phyloP scores from a whole-genome alignment of 1,140 invertebrate species.

The Conus ventricosus region DNA sequence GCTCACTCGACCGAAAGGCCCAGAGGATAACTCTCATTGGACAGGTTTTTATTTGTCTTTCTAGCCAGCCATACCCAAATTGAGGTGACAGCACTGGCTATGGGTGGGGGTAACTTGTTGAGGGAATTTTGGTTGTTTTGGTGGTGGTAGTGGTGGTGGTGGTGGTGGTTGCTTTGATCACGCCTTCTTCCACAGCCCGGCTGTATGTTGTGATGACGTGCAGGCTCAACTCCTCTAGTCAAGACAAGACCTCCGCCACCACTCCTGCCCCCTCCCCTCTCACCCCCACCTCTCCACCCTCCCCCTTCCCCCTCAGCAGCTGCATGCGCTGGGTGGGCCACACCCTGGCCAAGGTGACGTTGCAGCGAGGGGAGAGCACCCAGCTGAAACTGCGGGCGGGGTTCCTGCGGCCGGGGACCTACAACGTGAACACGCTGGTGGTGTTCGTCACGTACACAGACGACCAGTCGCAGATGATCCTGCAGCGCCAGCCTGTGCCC shows the following conservation, averaged over 20 bases:
- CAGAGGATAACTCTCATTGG: too few species aligned
- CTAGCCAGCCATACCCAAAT: too few species aligned
- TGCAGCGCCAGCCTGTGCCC: constrained; percentile 67
- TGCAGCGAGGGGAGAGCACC: constrained; percentile 54
- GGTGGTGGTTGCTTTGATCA: too few species aligned
- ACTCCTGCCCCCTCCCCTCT: neutral
- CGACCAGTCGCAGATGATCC: constrained; percentile 65
- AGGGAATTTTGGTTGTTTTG: too few species aligned
- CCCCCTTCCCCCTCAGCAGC: constrained; percentile 35
- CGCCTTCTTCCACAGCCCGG: too few species aligned
- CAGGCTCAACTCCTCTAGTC: constrained; percentile 16
- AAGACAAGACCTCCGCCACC: neutral
- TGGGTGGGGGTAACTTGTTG: too few species aligned
- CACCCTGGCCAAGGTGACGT: constrained; percentile 57
- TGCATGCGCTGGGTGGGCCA: constrained; percentile 66
- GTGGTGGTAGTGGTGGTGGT: too few species aligned
- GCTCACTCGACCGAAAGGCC: too few species aligned
- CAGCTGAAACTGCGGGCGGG: constrained; percentile 59
- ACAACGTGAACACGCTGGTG: constrained; percentile 68
- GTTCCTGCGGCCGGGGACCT: constrained; percentile 69
- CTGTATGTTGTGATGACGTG: too few species aligned
- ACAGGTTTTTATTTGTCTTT: too few species aligned
- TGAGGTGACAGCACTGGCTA: too few species aligned
- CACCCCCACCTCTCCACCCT: neutral
- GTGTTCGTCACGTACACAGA: constrained; percentile 66